Conservation (phyloP, 2,888 invertebrate species). For the Lapara coniferarum region DNA sequence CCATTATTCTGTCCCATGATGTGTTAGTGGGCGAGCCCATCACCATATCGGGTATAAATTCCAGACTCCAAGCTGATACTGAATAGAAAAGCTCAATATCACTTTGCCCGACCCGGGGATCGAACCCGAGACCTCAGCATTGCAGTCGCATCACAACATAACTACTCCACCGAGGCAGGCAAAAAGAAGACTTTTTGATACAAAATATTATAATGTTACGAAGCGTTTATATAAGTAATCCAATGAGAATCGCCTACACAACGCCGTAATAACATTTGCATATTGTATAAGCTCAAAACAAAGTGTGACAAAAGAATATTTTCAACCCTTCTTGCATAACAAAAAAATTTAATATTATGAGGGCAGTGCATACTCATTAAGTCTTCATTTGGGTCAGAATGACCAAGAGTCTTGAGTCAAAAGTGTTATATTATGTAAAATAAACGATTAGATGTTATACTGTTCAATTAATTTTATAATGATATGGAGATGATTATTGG, state of each 20-base stretch:
- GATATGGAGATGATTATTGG: too few species aligned
- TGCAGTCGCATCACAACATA: too few species aligned
- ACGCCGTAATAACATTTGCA: constrained; percentile 5
- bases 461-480: too few species aligned
- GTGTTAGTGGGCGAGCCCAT: too few species aligned
- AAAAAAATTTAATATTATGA: neutral
- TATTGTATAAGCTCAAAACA: neutral
- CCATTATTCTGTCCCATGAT: too few species aligned
- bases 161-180: too few species aligned
- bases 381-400: neutral
- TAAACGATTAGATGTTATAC: too few species aligned
- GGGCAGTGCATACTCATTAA: neutral
- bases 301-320: constrained; percentile 4
- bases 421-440: neutral
- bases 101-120: too few species aligned
- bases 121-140: too few species aligned
- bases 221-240: neutral
- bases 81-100: too few species aligned
- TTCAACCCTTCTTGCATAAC: neutral
- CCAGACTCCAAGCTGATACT: too few species aligned
- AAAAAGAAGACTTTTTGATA: neutral
- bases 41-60: too few species aligned
- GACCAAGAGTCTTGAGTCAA: neutral
- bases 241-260: neutral
- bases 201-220: neutral